Evolutionary conservation across 37 sponge, comb jelly and placozoan genomes (phyloP).

Genomic region (Agelas oroides): DNA sequence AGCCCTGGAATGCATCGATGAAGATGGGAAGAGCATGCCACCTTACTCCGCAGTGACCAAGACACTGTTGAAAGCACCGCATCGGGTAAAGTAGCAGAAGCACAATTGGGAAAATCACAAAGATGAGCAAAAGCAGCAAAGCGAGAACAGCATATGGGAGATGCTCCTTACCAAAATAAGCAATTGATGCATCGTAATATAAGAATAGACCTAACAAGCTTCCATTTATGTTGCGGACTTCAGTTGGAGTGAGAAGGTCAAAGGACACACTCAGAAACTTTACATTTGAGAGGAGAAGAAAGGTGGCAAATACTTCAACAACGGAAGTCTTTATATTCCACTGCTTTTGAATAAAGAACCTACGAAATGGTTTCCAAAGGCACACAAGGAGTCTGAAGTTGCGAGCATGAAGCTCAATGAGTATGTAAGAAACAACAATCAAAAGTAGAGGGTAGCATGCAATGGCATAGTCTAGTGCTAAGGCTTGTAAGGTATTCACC

Average conservation of each 20-base stretch:
- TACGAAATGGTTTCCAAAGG: slow-evolving; percentile 10
- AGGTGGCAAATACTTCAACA: slow-evolving; percentile 59
- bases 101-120: slow-evolving; percentile 35
- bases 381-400: not conserved
- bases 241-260: slow-evolving; percentile 22
- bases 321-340: slow-evolving; percentile 43
- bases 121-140: not conserved
- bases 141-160: slow-evolving; percentile 40
- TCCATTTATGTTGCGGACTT: not conserved
- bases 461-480: slow-evolving; percentile 20
- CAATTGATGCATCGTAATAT: slow-evolving; percentile 20
- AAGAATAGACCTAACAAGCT: not conserved
- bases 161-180: slow-evolving; percentile 26
- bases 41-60: not conserved
- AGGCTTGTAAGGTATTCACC: not conserved
- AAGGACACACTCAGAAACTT: slow-evolving; percentile 49
- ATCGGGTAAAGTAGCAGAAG: slow-evolving; percentile 37
- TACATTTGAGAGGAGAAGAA: slow-evolving; percentile 62
- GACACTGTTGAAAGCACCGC: slow-evolving; percentile 1
- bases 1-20: slow-evolving; percentile 56
- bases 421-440: not conserved
- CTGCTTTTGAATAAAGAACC: slow-evolving; percentile 4
- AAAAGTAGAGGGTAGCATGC: slow-evolving; percentile 25
- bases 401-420: slow-evolving; percentile 3
- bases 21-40: slow-evolving; percentile 15